Evolutionary conservation across 2,888 invertebrate genomes (phyloP).

Genomic region (Apamea epomidion): DNA sequence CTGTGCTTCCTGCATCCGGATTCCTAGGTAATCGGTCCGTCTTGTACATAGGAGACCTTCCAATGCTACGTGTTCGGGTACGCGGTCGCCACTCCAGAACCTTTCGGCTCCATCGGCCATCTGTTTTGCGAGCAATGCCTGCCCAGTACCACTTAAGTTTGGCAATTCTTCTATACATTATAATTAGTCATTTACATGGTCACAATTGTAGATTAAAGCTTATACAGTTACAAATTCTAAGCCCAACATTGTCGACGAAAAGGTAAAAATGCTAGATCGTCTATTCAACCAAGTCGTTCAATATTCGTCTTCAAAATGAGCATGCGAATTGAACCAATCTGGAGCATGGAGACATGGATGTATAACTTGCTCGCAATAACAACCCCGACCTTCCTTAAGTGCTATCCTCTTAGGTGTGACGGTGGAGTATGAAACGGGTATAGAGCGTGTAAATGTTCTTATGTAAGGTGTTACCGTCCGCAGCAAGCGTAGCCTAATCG

Average conservation of each 20-base stretch:
- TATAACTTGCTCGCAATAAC: conserved; percentile 51
- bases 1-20: neutral
- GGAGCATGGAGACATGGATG: conserved; percentile 8
- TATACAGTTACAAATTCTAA: neutral
- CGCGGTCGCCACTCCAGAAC: neutral
- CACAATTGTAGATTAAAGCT: neutral
- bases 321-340: conserved; percentile 33
- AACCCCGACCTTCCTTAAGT: conserved; percentile 44
- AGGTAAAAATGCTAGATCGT: neutral
- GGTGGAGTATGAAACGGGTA: conserved; percentile 5
- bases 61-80: neutral
- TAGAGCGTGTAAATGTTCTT: conserved; percentile 4
- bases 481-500: neutral
- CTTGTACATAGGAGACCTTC: no score
- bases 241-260: neutral
- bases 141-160: no score
- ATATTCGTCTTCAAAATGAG: conserved; percentile 44
- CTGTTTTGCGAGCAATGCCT: no score
- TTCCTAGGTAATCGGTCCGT: neutral
- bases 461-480: neutral
- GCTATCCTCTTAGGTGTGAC: conserved; percentile 36
- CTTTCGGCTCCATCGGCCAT: no score
- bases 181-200: neutral
- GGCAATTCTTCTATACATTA: no score
- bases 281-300: conserved; percentile 12